Conservation (phyloP, 2,888 invertebrate species). For the Trachelus iudaicus region DNA sequence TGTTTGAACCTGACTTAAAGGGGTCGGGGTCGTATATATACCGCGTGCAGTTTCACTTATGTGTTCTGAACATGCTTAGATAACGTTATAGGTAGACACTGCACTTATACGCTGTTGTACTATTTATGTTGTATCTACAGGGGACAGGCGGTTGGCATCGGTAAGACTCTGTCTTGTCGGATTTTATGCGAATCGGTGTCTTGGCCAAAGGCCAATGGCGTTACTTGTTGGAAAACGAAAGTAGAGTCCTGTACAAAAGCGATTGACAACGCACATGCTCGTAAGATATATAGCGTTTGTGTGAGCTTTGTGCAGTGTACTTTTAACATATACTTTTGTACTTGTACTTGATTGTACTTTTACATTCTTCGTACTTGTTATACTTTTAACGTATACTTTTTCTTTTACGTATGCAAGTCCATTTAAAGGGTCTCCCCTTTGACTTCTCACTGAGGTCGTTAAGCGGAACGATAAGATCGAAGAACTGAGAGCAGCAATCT, state of each 20-base stretch:
- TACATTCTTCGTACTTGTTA: too few species aligned
- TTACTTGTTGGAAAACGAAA: background rate
- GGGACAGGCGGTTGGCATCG: background rate
- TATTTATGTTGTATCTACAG: background rate
- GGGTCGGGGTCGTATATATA: constrained; percentile 30
- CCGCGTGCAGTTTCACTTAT: background rate
- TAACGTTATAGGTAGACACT: constrained; percentile 2
- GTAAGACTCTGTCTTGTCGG: background rate
- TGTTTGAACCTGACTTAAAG: constrained; percentile 36
- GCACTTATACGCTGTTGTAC: background rate
- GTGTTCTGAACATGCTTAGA: background rate
- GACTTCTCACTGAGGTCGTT: background rate
- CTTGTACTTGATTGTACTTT: too few species aligned
- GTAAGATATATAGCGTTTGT: background rate
- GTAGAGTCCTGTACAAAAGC: background rate
- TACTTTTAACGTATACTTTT: too few species aligned
- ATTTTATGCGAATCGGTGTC: constrained; percentile 2
- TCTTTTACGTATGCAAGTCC: background rate
- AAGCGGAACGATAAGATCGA: background rate
- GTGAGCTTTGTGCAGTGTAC: background rate
- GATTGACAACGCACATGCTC: background rate
- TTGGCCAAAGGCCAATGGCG: constrained; percentile 5
- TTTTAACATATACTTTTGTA: background rate
- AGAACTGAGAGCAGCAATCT: background rate
- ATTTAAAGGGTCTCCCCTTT: background rate